phyloP scores from a whole-genome alignment of 53 echinoderm and acorn worm species.

The Luidia sarsii region DNA sequence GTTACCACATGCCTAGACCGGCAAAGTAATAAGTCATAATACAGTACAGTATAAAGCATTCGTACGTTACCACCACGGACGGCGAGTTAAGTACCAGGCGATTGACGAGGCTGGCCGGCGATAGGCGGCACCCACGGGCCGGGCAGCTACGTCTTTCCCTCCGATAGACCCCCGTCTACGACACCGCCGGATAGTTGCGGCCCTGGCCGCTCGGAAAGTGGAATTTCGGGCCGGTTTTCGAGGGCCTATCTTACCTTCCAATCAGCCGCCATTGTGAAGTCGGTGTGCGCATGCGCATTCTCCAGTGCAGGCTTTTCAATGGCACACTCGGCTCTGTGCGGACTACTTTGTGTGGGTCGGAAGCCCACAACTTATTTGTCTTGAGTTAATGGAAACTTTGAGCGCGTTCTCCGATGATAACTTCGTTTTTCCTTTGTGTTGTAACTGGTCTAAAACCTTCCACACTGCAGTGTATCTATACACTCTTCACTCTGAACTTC shows the following conservation, averaged over 20 bases:
- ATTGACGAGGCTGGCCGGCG: slow-evolving; percentile 4
- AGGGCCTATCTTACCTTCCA: slow-evolving; percentile 57
- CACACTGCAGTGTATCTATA: too few relatives aligned
- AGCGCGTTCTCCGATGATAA: too few relatives aligned
- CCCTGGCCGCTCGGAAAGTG: slow-evolving; percentile 4
- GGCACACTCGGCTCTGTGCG: background rate
- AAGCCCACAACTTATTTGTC: slow-evolving; percentile 10
- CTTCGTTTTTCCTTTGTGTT: too few relatives aligned
- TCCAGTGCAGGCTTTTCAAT: background rate
- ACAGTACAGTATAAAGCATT: too few relatives aligned
- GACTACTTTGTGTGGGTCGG: slow-evolving; percentile 42
- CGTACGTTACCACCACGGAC: slow-evolving; percentile 26
- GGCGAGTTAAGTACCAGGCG: slow-evolving; percentile 27
- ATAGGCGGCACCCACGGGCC: background rate
- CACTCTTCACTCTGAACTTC: too few relatives aligned
- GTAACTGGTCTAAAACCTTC: too few relatives aligned
- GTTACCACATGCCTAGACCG: too few relatives aligned
- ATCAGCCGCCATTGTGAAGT: slow-evolving; percentile 67
- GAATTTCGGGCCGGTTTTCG: slow-evolving; percentile 19
- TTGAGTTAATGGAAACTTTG: too few relatives aligned
- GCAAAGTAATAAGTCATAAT: too few relatives aligned
- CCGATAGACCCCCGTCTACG: background rate
- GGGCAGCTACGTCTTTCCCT: slow-evolving; percentile 13
- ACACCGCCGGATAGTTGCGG: background rate
- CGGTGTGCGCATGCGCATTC: slow-evolving; percentile 62